These are phyloP conservation scores for Myxocyprinus asiaticus DNA, from an alignment of 2,113 vertebrate genomes.

Conservation along the genomic window DNA sequence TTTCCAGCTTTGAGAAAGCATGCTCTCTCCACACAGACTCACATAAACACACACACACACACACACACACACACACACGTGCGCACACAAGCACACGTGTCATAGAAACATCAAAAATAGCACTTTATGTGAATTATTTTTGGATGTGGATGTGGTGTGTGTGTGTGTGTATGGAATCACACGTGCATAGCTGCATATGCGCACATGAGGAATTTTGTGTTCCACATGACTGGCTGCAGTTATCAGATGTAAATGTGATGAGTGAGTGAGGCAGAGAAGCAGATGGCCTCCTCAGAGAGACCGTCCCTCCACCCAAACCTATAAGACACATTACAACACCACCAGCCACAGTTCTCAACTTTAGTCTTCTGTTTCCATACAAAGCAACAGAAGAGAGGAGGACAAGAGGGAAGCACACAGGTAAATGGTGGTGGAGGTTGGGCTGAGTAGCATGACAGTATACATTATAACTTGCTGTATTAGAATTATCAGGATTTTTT, in stretches of 20 bases:
- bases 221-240: neutral
- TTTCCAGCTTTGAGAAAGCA: too few species aligned
- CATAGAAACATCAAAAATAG: too few species aligned
- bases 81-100: too few species aligned
- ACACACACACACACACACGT: too few species aligned
- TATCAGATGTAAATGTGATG: neutral
- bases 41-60: too few species aligned
- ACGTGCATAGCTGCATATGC: neutral
- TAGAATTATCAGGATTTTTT: too few species aligned
- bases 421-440: too few species aligned
- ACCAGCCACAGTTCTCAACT: constrained; percentile 9
- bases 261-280: neutral
- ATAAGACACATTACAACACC: neutral
- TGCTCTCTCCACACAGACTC: too few species aligned
- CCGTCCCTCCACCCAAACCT: neutral
- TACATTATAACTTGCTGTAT: too few species aligned
- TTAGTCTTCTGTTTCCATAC: neutral
- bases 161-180: neutral
- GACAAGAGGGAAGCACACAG: too few species aligned
- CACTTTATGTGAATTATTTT: neutral
- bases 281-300: neutral
- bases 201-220: neutral
- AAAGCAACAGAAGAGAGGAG: neutral
- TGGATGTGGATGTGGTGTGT: neutral
- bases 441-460: too few species aligned